These are phyloP conservation scores for Heteronetta atricapilla DNA, from an alignment of 2,113 vertebrate species.

Conservation along the genomic window DNA sequence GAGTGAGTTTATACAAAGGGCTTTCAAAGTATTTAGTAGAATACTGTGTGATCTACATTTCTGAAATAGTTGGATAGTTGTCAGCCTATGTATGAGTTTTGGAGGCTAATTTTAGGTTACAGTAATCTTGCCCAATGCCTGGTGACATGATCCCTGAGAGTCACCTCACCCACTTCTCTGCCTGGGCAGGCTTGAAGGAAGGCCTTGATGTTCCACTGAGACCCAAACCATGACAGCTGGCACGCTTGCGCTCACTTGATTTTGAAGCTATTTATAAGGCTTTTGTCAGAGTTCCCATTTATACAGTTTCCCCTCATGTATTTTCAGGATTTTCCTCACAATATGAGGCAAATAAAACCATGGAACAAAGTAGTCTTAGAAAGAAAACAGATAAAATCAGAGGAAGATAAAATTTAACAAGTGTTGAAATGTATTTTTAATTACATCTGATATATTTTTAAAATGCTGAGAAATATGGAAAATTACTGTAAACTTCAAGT, in stretches of 20 bases:
- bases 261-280: conserved; percentile 7
- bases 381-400: background rate
- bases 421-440: background rate
- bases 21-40: background rate
- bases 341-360: background rate
- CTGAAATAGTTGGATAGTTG: background rate
- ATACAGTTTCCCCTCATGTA: background rate
- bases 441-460: background rate
- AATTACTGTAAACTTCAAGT: background rate
- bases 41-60: background rate
- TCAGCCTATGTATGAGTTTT: background rate
- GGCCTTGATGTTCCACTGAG: background rate
- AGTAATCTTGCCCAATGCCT: background rate
- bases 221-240: conserved; percentile 3
- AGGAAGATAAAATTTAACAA: background rate
- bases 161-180: background rate
- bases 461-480: background rate
- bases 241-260: background rate
- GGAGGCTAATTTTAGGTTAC: background rate
- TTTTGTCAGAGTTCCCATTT: conserved; percentile 13
- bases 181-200: background rate
- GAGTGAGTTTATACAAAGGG: background rate
- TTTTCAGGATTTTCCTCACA: background rate
- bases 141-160: background rate
- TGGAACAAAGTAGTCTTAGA: background rate